These are phyloP conservation scores for Polypedilum vanderplanki DNA, from an alignment of 1,140 invertebrate species.

Conservation along the genomic window DNA sequence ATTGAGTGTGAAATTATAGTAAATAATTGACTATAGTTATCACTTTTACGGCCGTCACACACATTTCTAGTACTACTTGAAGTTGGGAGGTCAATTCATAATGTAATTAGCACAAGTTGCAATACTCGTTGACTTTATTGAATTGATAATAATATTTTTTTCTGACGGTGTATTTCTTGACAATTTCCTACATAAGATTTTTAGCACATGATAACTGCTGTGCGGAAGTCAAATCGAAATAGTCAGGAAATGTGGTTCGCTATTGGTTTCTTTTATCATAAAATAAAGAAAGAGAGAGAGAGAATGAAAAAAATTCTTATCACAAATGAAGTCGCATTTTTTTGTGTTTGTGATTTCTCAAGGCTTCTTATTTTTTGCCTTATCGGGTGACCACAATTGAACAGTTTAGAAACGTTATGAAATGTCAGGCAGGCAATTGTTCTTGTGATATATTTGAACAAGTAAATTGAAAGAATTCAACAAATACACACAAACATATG, in stretches of 20 bases:
- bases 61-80: background rate
- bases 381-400: background rate
- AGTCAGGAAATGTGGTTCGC: background rate
- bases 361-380: no score
- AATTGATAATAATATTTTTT: background rate
- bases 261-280: no score
- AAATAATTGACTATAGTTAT: background rate
- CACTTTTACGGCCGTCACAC: background rate
- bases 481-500: background rate
- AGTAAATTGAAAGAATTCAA: background rate
- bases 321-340: no score
- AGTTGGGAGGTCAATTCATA: constrained; percentile 11
- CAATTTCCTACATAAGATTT: background rate
- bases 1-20: constrained; percentile 2
- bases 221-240: background rate
- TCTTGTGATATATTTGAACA: background rate
- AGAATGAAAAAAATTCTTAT: no score
- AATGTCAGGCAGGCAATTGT: background rate
- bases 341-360: no score
- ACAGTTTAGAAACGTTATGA: background rate
- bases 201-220: background rate
- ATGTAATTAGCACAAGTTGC: background rate
- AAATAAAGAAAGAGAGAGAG: no score
- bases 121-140: background rate
- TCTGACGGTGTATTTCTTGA: background rate